Percentiles rank a stretch among this genome's conserved stretches.
Evolutionary conservation across 2,797 vertebrate species (phyloP).

Genomic region (Cuculus canorus): DNA sequence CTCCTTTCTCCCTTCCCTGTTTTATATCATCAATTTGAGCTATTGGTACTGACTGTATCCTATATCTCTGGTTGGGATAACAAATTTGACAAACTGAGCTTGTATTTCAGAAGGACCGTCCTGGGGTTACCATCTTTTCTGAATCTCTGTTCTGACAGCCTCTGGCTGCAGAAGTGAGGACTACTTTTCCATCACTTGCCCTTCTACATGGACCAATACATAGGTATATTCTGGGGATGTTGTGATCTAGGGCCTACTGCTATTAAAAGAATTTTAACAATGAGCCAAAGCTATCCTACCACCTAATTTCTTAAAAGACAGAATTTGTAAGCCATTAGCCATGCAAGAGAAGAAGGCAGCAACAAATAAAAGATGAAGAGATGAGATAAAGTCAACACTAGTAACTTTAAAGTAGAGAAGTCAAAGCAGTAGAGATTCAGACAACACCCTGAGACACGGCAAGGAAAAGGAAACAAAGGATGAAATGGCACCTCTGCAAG

Average conservation of each 20-base stretch:
- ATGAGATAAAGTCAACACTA: neutral
- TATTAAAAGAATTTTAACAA: neutral
- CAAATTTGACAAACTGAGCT: neutral
- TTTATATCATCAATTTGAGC: accelerated
- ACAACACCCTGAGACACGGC: neutral
- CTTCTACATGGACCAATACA: neutral
- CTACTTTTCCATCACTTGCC: neutral
- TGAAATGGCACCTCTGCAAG: neutral
- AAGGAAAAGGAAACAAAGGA: neutral
- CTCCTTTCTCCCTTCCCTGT: neutral
- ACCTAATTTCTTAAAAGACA: neutral
- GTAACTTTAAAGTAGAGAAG: neutral
- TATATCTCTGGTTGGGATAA: neutral
- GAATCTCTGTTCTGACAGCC: neutral
- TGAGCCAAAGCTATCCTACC: neutral
- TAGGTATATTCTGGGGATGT: neutral
- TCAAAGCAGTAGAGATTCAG: neutral
- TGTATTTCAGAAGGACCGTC: neutral
- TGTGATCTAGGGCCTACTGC: neutral
- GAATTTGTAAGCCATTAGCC: accelerated
- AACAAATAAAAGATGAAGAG: neutral
- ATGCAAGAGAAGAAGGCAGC: neutral
- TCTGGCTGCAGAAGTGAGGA: neutral
- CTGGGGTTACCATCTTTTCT: neutral
- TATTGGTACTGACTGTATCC: neutral